Evolutionary conservation across 1,140 invertebrate genomes (phyloP).

Genomic region (Ceratina calcarata): DNA sequence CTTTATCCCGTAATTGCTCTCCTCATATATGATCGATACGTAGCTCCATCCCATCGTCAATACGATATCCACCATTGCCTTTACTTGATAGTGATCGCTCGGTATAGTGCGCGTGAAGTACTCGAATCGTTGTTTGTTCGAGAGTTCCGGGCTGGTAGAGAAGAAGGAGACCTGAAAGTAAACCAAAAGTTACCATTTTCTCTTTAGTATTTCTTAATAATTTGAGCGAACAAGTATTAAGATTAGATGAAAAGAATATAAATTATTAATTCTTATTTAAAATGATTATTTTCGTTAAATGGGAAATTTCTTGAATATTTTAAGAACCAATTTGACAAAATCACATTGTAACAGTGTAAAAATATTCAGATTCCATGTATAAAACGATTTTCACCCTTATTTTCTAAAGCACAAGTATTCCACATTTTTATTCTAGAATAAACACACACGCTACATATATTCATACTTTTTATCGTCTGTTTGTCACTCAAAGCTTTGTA

Average conservation of each 20-base stretch:
- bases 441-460: too few relatives aligned
- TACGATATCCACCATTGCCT: slow-evolving; percentile 97
- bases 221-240: too few relatives aligned
- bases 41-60: slow-evolving; percentile 93
- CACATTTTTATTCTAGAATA: neutral
- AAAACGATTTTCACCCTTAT: too few relatives aligned
- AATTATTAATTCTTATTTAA: neutral
- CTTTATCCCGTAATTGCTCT: slow-evolving; percentile 98
- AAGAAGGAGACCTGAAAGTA: slow-evolving; percentile 94
- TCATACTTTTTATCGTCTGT: too few relatives aligned
- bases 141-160: slow-evolving; percentile 96
- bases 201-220: neutral
- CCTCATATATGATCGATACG: slow-evolving; percentile 97
- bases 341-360: too few relatives aligned
- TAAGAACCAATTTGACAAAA: too few relatives aligned
- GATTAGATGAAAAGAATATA: neutral
- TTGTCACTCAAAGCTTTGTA: neutral
- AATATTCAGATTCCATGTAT: too few relatives aligned
- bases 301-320: too few relatives aligned
- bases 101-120: slow-evolving; percentile 97
- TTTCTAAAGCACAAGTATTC: too few relatives aligned
- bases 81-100: slow-evolving; percentile 96
- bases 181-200: neutral
- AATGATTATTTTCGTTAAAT: too few relatives aligned
- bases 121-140: slow-evolving; percentile 96